These are phyloP conservation scores for Drosophila punjabiensis DNA, from an alignment of 1,140 invertebrate genomes.

Conservation along the genomic window DNA sequence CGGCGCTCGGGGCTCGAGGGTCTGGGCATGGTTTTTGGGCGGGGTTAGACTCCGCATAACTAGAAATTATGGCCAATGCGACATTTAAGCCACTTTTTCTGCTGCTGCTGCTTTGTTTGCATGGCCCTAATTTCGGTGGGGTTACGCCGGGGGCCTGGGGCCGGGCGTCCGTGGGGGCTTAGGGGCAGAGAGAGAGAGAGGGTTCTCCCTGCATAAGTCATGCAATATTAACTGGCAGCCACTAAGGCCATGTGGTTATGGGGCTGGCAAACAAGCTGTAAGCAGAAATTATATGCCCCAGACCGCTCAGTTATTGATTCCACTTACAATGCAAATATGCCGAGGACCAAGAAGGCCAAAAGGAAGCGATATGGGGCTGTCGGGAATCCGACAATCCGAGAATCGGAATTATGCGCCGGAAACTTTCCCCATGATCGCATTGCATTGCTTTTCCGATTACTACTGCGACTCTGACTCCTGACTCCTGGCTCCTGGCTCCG, in stretches of 20 bases:
- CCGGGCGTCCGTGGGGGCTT: slow-evolving; percentile 5
- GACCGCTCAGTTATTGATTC: slow-evolving; percentile 58
- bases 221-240: slow-evolving; percentile 66
- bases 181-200: slow-evolving; percentile 3
- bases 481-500: slow-evolving; percentile 2
- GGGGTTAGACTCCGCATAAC: slow-evolving; percentile 54
- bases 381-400: slow-evolving; percentile 16
- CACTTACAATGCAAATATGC: slow-evolving; percentile 64
- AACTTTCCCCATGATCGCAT: slow-evolving; percentile 46
- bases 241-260: slow-evolving; percentile 15
- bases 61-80: slow-evolving; percentile 80
- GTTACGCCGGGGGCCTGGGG: not conserved
- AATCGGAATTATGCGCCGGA: slow-evolving; percentile 54
- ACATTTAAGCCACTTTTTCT: slow-evolving; percentile 82
- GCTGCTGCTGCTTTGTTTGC: slow-evolving; percentile 55
- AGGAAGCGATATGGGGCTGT: slow-evolving; percentile 13
- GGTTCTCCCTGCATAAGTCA: slow-evolving; percentile 52
- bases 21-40: not conserved
- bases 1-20: slow-evolving; percentile 1
- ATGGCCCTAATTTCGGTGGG: slow-evolving; percentile 69
- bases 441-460: slow-evolving; percentile 25
- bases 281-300: slow-evolving; percentile 53
- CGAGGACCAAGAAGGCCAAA: slow-evolving; percentile 25
- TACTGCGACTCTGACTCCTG: slow-evolving; percentile 20
- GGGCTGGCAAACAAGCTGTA: slow-evolving; percentile 43